Evolutionary conservation across 1,140 invertebrate species (phyloP).

Genomic region (Gyrodactylus salaris): DNA sequence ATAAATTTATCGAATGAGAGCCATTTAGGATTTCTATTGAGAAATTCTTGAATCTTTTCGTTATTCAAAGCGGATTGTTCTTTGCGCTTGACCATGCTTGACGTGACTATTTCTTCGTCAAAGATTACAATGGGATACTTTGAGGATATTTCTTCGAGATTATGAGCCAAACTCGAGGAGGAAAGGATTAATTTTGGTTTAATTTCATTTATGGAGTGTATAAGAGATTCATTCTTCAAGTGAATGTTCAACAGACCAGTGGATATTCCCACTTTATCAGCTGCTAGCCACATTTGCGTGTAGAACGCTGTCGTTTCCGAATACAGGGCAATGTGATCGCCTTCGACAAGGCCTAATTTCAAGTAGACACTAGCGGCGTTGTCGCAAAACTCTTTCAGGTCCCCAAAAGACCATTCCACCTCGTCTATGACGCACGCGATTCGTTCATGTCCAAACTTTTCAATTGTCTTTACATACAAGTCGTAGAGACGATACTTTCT

Average conservation of each 20-base stretch:
- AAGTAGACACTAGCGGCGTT: neutral
- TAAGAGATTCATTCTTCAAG: conserved; percentile 33
- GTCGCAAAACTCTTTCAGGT: neutral
- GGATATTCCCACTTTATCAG: conserved; percentile 35
- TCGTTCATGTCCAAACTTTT: neutral
- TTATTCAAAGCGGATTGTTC: neutral
- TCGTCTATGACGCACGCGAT: neutral
- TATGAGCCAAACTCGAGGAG: neutral
- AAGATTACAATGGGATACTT: neutral
- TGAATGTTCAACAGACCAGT: conserved; percentile 58
- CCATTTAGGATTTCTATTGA: neutral
- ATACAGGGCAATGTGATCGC: neutral
- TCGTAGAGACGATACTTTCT: neutral
- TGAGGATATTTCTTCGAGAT: neutral
- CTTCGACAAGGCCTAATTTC: neutral
- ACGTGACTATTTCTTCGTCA: neutral
- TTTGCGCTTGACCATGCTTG: neutral
- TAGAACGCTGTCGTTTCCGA: neutral
- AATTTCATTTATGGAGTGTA: conserved; percentile 43
- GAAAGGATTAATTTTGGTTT: conserved; percentile 45
- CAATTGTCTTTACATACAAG: neutral
- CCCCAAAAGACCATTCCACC: neutral
- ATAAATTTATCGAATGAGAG: neutral
- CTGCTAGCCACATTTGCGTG: neutral
- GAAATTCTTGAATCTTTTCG: neutral